Conservation (phyloP, 2,113 vertebrate species). For the Burhinus oedicnemus region DNA sequence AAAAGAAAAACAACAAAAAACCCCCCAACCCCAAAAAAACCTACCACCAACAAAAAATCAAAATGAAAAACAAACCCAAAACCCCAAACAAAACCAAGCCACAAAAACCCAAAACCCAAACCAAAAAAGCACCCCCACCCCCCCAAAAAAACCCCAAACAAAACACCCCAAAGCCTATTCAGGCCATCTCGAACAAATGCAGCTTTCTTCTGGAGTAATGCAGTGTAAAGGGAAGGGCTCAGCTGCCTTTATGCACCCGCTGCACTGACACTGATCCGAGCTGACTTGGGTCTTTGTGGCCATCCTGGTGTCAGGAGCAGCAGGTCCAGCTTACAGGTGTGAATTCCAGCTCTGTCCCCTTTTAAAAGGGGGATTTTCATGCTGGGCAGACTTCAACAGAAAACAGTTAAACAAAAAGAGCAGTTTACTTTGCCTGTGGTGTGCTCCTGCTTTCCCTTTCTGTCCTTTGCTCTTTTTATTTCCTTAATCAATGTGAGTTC, state of each 20-base stretch:
- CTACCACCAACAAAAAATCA: not conserved
- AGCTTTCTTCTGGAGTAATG: slow-evolving; percentile 54
- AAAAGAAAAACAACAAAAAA: not conserved
- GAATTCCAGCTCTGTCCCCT: not conserved
- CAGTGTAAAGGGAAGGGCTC: slow-evolving; percentile 55
- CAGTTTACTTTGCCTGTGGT: not conserved
- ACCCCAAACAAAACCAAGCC: not conserved
- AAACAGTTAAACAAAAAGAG: not conserved
- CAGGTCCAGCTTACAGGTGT: slow-evolving; percentile 47
- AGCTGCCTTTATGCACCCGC: not conserved
- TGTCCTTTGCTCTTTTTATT: not conserved
- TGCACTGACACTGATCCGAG: slow-evolving; percentile 35
- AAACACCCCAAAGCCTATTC: not conserved
- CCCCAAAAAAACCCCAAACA: not conserved
- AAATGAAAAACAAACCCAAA: not conserved
- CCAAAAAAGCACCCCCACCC: not conserved
- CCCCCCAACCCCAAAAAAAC: not conserved
- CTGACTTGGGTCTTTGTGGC: slow-evolving; percentile 46
- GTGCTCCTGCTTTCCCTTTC: not conserved
- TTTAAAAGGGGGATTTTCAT: not conserved
- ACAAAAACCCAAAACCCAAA: not conserved
- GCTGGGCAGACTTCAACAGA: not conserved
- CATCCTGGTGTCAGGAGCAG: not conserved
- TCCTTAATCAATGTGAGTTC: not conserved
- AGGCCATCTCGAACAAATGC: slow-evolving; percentile 22